Evolutionary conservation across 2,797 vertebrate genomes (phyloP).

Genomic region (Tenualosa ilisha): DNA sequence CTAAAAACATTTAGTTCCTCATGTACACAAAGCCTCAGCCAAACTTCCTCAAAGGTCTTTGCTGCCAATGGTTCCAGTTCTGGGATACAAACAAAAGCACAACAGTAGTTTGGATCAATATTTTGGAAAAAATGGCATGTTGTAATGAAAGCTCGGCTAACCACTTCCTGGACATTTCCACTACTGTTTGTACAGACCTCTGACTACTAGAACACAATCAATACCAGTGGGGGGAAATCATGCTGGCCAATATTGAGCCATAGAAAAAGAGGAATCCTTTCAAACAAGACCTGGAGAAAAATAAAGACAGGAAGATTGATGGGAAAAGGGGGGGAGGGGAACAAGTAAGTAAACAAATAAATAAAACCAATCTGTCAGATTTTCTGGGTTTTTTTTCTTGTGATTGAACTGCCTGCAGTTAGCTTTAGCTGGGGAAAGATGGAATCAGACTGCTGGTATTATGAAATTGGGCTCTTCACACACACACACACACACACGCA

Average conservation of each 20-base stretch:
- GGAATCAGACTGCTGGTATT: background rate
- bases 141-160: background rate
- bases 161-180: background rate
- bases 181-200: background rate
- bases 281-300: background rate
- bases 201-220: background rate
- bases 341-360: background rate
- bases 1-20: background rate
- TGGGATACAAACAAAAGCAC: background rate
- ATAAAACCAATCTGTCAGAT: background rate
- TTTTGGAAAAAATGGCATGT: background rate
- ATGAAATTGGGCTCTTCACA: background rate
- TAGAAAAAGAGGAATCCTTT: background rate
- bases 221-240: background rate
- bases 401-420: background rate
- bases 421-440: background rate
- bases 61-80: background rate
- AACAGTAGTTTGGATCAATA: background rate
- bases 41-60: background rate
- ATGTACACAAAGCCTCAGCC: background rate
- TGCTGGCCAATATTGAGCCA: background rate
- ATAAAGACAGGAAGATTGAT: background rate
- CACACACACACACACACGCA: too few species aligned
- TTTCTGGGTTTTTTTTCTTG: background rate
- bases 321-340: background rate